Base-by-base conservation (phyloP, 2,113 vertebrate genomes). In the Sylvilagus bachmani region DNA sequence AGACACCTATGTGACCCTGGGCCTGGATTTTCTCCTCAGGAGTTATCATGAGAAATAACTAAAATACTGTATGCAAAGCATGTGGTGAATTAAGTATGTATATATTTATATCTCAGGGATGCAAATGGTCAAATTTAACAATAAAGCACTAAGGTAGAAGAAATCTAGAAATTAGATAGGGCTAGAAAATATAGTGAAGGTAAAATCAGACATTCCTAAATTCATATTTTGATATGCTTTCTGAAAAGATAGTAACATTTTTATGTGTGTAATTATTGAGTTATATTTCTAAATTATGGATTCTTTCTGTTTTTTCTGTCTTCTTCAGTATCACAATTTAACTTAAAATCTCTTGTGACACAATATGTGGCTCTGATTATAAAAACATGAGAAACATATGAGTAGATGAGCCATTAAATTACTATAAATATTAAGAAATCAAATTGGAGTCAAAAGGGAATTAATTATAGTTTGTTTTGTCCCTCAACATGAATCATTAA, bases 381-480 rank as follows among this genome's bases (percentile, higher is more conserved):
- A 90, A 90, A 91, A 85, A 22, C 29, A 0, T 85, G 62, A 90
- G 87, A 91, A 85, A 22, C 29, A 0, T 85, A 67, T 88, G 81
- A 77, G 12, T 55, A 78, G 67, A 62, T 83, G 17, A 93, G 80
- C 19, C 85, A 79, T 78, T 58, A 82, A 77, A 64, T 83, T 73
- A 58, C 33, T 79, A 61, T 31, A 87, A 33, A 27, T 82, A 75
- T 74, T 86, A n/a, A 95, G 55, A 96, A 95, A 85, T 93, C n/a
- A 91, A 92, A 10, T 75, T 89, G 69, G 33, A 69, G 10, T 89
- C 21, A 58, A 92, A 81, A 89, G 69, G 51, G 74, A 67, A 67
- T 78, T 73, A 78, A 74, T 33, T 89, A 8, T 70, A 77, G 51
- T 95, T 78, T 36, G 17, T 67, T 82, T 94, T 66, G 36, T 95